Evolutionary conservation across 2,113 vertebrate species (phyloP).

Genomic region (Aleadryas rufinucha): DNA sequence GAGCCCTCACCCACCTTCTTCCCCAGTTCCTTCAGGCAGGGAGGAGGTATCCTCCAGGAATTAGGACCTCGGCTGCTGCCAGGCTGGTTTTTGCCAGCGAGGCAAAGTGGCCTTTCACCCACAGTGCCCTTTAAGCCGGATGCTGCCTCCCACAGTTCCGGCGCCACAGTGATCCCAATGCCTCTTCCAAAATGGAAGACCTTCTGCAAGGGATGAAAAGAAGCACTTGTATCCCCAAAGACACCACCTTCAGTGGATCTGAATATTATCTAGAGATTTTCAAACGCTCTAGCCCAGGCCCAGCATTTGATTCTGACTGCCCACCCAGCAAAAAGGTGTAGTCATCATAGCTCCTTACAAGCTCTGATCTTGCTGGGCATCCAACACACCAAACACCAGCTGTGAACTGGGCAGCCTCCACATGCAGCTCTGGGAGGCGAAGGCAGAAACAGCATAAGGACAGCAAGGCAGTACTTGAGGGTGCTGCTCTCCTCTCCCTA

Average conservation of each 20-base stretch:
- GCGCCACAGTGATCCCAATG: background rate
- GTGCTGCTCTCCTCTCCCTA: background rate
- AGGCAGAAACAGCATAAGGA: background rate
- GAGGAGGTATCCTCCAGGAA: background rate
- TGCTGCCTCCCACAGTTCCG: background rate
- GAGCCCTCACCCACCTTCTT: background rate
- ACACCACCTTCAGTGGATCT: background rate
- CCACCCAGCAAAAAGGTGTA: background rate
- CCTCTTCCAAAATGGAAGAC: background rate
- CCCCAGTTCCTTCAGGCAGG: background rate
- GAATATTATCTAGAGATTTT: background rate
- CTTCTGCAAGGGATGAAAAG: background rate
- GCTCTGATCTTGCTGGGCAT: background rate
- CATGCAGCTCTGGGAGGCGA: background rate
- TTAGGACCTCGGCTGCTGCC: background rate
- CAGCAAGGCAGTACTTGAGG: background rate
- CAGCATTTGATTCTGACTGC: background rate
- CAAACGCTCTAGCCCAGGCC: background rate
- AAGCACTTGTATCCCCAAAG: background rate
- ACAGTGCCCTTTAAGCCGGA: background rate
- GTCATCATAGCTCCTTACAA: background rate
- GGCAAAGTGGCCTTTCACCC: background rate
- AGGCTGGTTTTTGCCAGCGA: background rate
- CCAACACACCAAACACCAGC: background rate
- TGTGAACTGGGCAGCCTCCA: background rate